A percentile compares a stretch with the other conserved stretches of the same genome.
phyloP scores from a whole-genome alignment of 1,140 invertebrate genomes.

The Zaprionus ornatus region DNA sequence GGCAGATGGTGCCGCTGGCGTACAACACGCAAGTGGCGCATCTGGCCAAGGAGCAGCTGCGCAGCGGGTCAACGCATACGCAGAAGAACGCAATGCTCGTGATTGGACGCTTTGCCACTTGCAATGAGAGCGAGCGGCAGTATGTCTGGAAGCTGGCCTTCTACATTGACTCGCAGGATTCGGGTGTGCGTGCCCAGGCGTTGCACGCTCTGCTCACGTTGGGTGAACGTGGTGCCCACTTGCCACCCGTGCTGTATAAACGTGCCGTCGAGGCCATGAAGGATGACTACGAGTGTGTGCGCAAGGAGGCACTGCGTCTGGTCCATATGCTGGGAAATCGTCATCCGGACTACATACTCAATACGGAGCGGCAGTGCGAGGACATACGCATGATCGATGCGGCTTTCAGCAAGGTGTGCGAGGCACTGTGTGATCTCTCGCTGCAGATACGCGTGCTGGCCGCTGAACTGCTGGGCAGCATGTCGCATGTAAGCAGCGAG shows the following conservation, averaged over 20 bases:
- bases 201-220: slow-evolving; percentile 90
- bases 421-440: slow-evolving; percentile 96
- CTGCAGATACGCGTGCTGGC: slow-evolving; percentile 91
- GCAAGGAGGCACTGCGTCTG: slow-evolving; percentile 93
- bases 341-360: slow-evolving; percentile 92
- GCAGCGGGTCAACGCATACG: slow-evolving; percentile 90
- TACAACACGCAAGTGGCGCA: slow-evolving; percentile 75
- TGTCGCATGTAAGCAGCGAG: slow-evolving; percentile 93
- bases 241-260: slow-evolving; percentile 91
- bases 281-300: slow-evolving; percentile 97
- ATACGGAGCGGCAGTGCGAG: slow-evolving; percentile 86
- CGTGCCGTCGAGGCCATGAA: slow-evolving; percentile 92
- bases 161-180: slow-evolving; percentile 94
- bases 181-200: slow-evolving; percentile 93
- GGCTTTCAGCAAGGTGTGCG: slow-evolving; percentile 98
- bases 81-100: slow-evolving; percentile 91
- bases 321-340: slow-evolving; percentile 93
- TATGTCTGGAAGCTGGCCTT: slow-evolving; percentile 89
- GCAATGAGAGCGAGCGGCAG: slow-evolving; percentile 85
- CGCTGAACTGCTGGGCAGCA: slow-evolving; percentile 92
- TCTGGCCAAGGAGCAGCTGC: slow-evolving; percentile 87
- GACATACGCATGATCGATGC: slow-evolving; percentile 96
- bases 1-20: slow-evolving; percentile 58
- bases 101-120: slow-evolving; percentile 86
- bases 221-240: slow-evolving; percentile 87